Conservation (phyloP, 1,140 invertebrate genomes). For the Scaptomyza pallida region DNA sequence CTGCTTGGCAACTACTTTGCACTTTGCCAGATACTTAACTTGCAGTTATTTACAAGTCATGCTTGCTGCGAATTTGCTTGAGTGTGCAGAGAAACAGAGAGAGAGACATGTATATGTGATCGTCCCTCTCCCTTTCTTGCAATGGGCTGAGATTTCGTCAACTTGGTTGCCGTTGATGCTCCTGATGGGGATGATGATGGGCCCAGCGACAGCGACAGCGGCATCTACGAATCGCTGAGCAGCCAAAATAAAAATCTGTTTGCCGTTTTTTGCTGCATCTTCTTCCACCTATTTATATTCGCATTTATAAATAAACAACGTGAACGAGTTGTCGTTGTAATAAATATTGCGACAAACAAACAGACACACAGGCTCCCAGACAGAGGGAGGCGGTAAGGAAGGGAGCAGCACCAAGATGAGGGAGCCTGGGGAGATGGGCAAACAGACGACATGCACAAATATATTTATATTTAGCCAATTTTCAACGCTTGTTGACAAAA, state of each 20-base stretch:
- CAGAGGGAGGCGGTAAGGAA: not conserved
- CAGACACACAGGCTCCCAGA: slow-evolving; percentile 25
- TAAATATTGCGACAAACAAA: slow-evolving; percentile 72
- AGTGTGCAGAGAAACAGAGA: slow-evolving; percentile 48
- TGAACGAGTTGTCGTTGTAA: slow-evolving; percentile 79
- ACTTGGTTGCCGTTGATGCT: slow-evolving; percentile 31
- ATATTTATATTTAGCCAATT: slow-evolving; percentile 84
- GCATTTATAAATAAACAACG: slow-evolving; percentile 79
- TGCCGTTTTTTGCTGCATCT: slow-evolving; percentile 26
- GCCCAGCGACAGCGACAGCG: too few species aligned
- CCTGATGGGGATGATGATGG: slow-evolving; percentile 58
- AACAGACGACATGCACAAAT: slow-evolving; percentile 60
- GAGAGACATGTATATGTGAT: not conserved
- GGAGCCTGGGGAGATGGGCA: slow-evolving; percentile 7
- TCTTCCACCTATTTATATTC: slow-evolving; percentile 77
- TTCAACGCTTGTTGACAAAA: slow-evolving; percentile 84
- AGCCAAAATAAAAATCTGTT: slow-evolving; percentile 63
- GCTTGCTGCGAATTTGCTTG: slow-evolving; percentile 82
- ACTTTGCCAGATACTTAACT: slow-evolving; percentile 84
- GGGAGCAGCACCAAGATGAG: too few species aligned
- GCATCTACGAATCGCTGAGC: slow-evolving; percentile 17
- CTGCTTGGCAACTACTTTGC: slow-evolving; percentile 80
- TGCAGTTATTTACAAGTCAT: slow-evolving; percentile 83
- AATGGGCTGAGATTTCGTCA: slow-evolving; percentile 22
- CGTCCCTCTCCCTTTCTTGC: not conserved